These are phyloP conservation scores for Calidris pugnax DNA, from an alignment of 2,113 vertebrate genomes.

Conservation along the genomic window DNA sequence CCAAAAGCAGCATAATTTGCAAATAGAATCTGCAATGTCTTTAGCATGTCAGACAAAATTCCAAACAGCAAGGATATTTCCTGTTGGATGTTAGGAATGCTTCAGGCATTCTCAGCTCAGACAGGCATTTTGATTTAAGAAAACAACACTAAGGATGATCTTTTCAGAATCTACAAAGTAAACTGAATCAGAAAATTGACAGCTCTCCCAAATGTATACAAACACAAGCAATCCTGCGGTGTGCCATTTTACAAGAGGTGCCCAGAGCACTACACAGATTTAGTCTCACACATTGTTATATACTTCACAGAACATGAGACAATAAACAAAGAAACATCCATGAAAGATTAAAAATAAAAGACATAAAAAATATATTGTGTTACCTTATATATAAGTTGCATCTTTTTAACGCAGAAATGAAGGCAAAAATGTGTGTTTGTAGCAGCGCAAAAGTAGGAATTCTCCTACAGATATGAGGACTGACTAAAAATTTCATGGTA, in stretches of 20 bases:
- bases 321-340: background rate
- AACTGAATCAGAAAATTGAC: background rate
- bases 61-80: background rate
- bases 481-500: background rate
- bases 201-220: background rate
- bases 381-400: conserved; percentile 45
- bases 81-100: background rate
- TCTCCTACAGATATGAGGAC: background rate
- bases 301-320: background rate
- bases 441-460: conserved; percentile 5
- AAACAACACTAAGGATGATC: background rate
- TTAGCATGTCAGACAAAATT: background rate
- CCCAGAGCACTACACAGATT: background rate
- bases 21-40: background rate
- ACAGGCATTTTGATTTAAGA: background rate
- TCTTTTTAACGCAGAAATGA: background rate
- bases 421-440: background rate
- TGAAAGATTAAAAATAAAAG: background rate
- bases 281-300: background rate
- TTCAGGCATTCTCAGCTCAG: background rate
- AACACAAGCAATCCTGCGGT: background rate
- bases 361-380: background rate
- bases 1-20: background rate
- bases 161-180: background rate
- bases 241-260: background rate